Base-by-base conservation (phyloP, 1,140 invertebrate species). In the Myzus persicae region DNA sequence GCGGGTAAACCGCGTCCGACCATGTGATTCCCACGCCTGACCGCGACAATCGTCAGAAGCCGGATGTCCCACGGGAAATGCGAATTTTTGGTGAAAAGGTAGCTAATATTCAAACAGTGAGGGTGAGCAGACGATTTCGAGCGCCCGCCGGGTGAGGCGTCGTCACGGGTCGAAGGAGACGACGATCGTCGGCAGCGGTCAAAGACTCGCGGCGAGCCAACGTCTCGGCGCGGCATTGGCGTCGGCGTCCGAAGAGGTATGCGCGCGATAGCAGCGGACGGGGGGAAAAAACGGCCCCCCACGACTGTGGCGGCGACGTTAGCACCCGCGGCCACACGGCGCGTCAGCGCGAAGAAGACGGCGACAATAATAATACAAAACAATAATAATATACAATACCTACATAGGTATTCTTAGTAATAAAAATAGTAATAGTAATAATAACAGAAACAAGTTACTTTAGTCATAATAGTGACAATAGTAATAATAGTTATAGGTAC, bases 21-120 rank as follows among this genome's bases (percentile, higher is more conserved):
- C 88, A 90, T 59, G 88, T 59, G 88, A 59, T 90, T 90, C 9
- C 40, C 88, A 90, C 88, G 26, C 88, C n/a, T 87, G 84, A 31
- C 38, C 42, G 26, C 42, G 11, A 31, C 3, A 31, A 18, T 18
- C 40, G 84, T 2, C 31, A 20, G 5, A 22, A n/a, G 59, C 59
- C 59, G 59, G 59, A n/a, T n/a, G 14, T 76, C 59, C 31, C 31
- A 18, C 20, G 0, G n/a, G 11, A 76, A 76, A 76, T 76, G 20
- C 46, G 18, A 44, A 44, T 67, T 59, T 59, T 18, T 14, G 31
- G 11, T n/a, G 14, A 76, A 76, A 76, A 11, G 31, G 14, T 36
- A 31, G 31, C 9, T 1, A 0, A 31, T 9, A 11, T 26, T 59
- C 11, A 31, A 67, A 26, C 11, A 4, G 42, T 3, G 31, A 44